phyloP scores from a whole-genome alignment of 2,888 invertebrate genomes.

The Oscheius sp. region DNA sequence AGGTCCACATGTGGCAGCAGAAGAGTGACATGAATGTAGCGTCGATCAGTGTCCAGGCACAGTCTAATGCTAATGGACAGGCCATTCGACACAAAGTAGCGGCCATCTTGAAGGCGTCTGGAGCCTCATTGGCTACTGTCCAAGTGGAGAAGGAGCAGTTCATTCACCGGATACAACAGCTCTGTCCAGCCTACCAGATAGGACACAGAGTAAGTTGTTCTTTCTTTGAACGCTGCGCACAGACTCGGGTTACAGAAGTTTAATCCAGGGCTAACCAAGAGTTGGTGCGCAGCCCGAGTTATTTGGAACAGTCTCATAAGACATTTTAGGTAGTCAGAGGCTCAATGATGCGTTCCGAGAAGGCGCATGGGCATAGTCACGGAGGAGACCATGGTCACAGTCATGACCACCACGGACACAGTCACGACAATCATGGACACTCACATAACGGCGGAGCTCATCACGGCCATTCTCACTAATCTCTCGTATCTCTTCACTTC shows the following conservation, averaged over 20 bases:
- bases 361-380: slow-evolving; percentile 43
- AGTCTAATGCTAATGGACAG: slow-evolving; percentile 66
- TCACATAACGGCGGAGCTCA: slow-evolving; percentile 32
- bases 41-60: slow-evolving; percentile 75
- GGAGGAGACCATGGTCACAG: too few relatives aligned
- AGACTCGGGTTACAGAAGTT: too few relatives aligned
- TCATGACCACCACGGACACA: slow-evolving; percentile 38
- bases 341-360: slow-evolving; percentile 35
- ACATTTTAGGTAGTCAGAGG: slow-evolving; percentile 42
- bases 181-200: slow-evolving; percentile 52
- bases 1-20: slow-evolving; percentile 77
- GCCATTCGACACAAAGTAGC: slow-evolving; percentile 58
- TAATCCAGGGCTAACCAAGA: too few relatives aligned
- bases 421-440: slow-evolving; percentile 28
- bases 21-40: slow-evolving; percentile 75
- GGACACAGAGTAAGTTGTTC: slow-evolving; percentile 47
- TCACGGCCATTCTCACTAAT: slow-evolving; percentile 31
- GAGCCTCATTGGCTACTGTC: slow-evolving; percentile 74
- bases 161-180: slow-evolving; percentile 74
- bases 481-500: slow-evolving; percentile 10
- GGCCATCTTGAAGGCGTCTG: slow-evolving; percentile 65
- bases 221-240: not conserved
- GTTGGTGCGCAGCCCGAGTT: too few relatives aligned
- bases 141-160: slow-evolving; percentile 77
- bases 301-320: not conserved